These are phyloP conservation scores for Gymnocheta viridis DNA, from an alignment of 2,888 invertebrate species.

Conservation along the genomic window DNA sequence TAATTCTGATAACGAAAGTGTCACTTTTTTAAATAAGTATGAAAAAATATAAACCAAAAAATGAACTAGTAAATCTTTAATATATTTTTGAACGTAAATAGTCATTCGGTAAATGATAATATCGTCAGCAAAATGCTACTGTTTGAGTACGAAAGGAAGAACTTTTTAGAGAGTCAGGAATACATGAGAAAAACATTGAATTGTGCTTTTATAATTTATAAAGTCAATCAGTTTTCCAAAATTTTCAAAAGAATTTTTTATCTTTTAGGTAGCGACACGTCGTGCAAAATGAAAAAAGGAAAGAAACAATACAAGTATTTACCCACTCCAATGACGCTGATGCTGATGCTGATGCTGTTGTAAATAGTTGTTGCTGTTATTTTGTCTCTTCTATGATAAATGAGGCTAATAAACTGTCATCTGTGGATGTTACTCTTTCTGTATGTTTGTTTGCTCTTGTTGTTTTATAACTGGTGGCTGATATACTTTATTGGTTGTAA, in stretches of 20 bases:
- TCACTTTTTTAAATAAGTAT: background rate
- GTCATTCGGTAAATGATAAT: background rate
- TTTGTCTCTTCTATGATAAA: constrained; percentile 67
- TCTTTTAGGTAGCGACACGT: background rate
- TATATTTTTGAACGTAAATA: background rate
- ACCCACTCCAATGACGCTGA: constrained; percentile 31
- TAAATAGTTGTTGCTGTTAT: constrained; percentile 26
- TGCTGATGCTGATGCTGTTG: constrained; percentile 22
- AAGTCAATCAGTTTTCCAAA: too few relatives aligned
- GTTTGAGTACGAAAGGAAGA: too few relatives aligned
- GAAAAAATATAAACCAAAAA: background rate
- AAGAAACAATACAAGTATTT: constrained; percentile 25
- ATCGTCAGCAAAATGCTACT: too few relatives aligned
- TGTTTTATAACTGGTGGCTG: constrained; percentile 46
- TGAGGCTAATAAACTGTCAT: constrained; percentile 69
- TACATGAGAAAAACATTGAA: too few relatives aligned
- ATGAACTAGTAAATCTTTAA: background rate
- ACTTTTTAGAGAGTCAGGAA: too few relatives aligned
- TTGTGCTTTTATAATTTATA: too few relatives aligned
- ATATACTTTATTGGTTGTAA: constrained; percentile 47
- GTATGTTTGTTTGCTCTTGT: background rate
- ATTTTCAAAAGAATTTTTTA: background rate
- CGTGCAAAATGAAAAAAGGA: background rate
- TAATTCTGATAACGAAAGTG: background rate
- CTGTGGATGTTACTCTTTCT: constrained; percentile 15